These are phyloP conservation scores for Bombyx mori DNA, from an alignment of 1,140 invertebrate genomes.

Conservation along the genomic window ASM3026992v2 NC_085133.1:4425001-4425500, in stretches of 20 bases:
- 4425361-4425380: too few species aligned
- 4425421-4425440: too few species aligned
- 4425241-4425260: slow-evolving; percentile 2
- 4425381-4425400: too few species aligned
- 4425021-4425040: too few species aligned
- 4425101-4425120: slow-evolving; percentile 49
- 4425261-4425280: neutral
- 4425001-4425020: too few species aligned
- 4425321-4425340: too few species aligned
- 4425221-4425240: slow-evolving; percentile 13
- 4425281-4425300: neutral
- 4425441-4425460: too few species aligned
- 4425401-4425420: too few species aligned
- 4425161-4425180: slow-evolving; percentile 39
- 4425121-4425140: slow-evolving; percentile 39
- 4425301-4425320: neutral
- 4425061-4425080: slow-evolving; percentile 4
- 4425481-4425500: too few species aligned
- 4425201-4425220: slow-evolving; percentile 24
- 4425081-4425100: slow-evolving; percentile 38
- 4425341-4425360: too few species aligned
- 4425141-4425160: slow-evolving; percentile 21
- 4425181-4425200: slow-evolving; percentile 23
- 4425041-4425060: slow-evolving; percentile 3
- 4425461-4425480: too few species aligned